Percentiles rank a stretch among this genome's conserved stretches.
These are phyloP conservation scores for Deroplatys truncata DNA, from an alignment of 2,888 invertebrate genomes.

Conservation along the genomic window DNA sequence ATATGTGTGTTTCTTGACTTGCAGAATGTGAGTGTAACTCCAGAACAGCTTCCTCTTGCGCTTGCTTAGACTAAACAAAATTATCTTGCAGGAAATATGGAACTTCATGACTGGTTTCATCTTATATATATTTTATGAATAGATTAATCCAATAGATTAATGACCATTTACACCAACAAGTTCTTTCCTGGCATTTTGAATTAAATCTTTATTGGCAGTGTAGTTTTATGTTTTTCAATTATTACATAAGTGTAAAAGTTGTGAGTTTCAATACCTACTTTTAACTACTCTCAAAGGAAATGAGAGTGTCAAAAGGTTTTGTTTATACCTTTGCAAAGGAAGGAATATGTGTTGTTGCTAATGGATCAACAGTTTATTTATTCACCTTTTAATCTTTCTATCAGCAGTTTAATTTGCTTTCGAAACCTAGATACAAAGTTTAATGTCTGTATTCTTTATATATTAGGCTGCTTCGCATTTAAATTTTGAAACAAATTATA, in stretches of 20 bases:
- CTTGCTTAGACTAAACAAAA: background rate
- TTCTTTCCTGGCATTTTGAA: background rate
- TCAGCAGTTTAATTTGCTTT: background rate
- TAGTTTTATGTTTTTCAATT: background rate
- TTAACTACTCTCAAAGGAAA: no score
- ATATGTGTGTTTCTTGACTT: no score
- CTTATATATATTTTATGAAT: background rate
- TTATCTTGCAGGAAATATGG: conserved; percentile 13
- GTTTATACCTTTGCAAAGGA: background rate
- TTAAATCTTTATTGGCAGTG: background rate
- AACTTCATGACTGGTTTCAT: background rate
- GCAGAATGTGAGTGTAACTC: background rate
- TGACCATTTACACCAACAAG: background rate
- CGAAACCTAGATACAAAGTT: background rate
- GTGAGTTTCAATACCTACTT: no score
- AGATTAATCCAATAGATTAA: background rate
- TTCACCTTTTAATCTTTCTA: background rate
- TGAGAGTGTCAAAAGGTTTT: no score
- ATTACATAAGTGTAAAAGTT: background rate
- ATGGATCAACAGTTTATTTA: background rate
- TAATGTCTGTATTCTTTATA: background rate
- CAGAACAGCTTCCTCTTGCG: background rate
- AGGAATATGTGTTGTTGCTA: background rate
- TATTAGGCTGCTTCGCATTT: background rate
- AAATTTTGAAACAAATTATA: background rate